A percentile compares a stretch with the other conserved stretches of the same genome.
These are phyloP conservation scores for Drosophila pseudoananassae DNA, from an alignment of 1,140 invertebrate species.

Conservation along the genomic window DNA sequence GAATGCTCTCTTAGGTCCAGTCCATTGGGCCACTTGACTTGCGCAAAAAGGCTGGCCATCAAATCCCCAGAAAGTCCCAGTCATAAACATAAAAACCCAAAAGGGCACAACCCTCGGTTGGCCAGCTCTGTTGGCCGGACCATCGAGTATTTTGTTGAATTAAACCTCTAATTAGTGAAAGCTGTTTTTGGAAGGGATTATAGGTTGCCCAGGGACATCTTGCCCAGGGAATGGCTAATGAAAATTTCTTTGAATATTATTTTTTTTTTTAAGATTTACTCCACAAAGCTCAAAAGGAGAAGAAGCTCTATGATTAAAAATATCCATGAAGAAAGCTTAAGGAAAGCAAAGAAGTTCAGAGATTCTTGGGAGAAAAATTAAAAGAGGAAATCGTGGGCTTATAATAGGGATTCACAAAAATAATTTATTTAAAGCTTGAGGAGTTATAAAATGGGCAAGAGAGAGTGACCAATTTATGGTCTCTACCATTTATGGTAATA, in stretches of 20 bases:
- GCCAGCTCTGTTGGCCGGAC: not conserved
- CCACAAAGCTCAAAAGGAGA: constrained; percentile 9
- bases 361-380: not conserved
- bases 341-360: not conserved
- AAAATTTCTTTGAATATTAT: constrained; percentile 28
- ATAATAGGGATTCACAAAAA: constrained; percentile 2
- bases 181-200: constrained; percentile 41
- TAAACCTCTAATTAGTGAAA: constrained; percentile 51
- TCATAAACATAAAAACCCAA: constrained; percentile 54
- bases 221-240: constrained; percentile 27
- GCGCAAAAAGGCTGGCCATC: constrained; percentile 34
- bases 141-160: constrained; percentile 46
- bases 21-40: constrained; percentile 42
- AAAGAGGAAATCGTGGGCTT: constrained; percentile 9
- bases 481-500: not conserved
- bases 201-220: constrained; percentile 39
- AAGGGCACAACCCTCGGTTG: constrained; percentile 24
- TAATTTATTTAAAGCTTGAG: not conserved
- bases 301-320: constrained; percentile 20
- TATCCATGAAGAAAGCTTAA: constrained; percentile 7
- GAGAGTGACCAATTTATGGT: no score
- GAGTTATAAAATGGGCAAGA: not conserved
- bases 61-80: constrained; percentile 42
- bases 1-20: constrained; percentile 60
- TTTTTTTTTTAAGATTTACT: constrained; percentile 43